phyloP scores from a whole-genome alignment of 2,113 vertebrate species.

The Cygnus atratus region DNA sequence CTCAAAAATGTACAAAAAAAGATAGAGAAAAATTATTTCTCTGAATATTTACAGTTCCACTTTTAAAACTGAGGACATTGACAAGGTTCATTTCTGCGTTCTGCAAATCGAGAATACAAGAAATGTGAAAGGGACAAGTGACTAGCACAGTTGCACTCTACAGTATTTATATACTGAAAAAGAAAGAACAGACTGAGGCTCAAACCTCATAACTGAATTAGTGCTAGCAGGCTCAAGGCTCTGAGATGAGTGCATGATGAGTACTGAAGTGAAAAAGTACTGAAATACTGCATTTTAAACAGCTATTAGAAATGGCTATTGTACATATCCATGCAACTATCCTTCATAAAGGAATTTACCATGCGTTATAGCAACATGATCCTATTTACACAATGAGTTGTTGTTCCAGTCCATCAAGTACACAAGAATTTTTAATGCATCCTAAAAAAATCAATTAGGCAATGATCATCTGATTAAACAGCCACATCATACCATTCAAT shows the following conservation, averaged over 20 bases:
- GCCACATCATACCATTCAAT: not conserved
- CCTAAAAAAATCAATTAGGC: slow-evolving; percentile 43
- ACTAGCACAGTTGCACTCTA: not conserved
- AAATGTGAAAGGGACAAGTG: not conserved
- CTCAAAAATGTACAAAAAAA: not conserved
- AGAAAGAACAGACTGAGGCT: rapidly evolving
- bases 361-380: not conserved
- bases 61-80: not conserved
- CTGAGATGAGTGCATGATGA: not conserved
- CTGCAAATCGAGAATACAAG: not conserved
- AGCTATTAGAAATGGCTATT: not conserved
- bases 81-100: not conserved
- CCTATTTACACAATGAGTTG: slow-evolving; percentile 44
- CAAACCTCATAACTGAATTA: not conserved
- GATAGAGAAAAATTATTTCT: not conserved
- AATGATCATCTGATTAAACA: slow-evolving; percentile 50
- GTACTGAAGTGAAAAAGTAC: not conserved
- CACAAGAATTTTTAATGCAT: slow-evolving; percentile 35
- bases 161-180: not conserved
- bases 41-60: not conserved
- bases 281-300: not conserved
- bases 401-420: slow-evolving; percentile 48
- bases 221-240: not conserved
- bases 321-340: not conserved
- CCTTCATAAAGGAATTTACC: slow-evolving; percentile 30